Percentiles rank a stretch among this genome's conserved stretches.
phyloP scores from a whole-genome alignment of 2,113 vertebrate genomes.

The Circaetus gallicus region DNA sequence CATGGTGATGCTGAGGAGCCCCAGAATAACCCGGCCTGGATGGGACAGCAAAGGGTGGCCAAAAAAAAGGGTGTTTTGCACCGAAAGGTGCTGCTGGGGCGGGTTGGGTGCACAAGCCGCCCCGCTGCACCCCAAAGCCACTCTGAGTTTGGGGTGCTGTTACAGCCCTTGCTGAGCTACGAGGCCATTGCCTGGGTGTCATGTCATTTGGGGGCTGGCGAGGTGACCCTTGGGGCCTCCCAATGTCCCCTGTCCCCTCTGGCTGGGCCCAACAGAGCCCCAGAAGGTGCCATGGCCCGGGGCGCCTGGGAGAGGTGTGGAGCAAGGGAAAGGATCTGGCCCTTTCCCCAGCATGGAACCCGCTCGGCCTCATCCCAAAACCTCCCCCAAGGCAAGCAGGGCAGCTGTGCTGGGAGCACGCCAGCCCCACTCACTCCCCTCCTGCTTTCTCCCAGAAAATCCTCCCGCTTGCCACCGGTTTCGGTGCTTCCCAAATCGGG shows the following conservation, averaged over 20 bases:
- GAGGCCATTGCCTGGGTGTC: too few relatives aligned
- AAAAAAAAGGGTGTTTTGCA: not conserved
- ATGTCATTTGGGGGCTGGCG: not conserved
- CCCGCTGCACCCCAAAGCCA: not conserved
- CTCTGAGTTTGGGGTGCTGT: not conserved
- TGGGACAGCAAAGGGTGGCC: not conserved
- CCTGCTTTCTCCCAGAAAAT: not conserved
- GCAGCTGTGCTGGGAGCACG: not conserved
- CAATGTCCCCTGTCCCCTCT: not conserved
- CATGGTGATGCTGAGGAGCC: not conserved
- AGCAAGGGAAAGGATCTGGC: not conserved
- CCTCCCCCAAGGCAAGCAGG: not conserved
- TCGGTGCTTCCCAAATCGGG: not conserved
- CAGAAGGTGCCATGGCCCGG: not conserved
- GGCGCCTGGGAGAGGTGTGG: not conserved
- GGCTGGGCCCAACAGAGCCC: not conserved
- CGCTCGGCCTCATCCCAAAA: not conserved
- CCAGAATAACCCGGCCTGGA: not conserved
- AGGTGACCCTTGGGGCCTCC: not conserved
- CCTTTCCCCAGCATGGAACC: not conserved
- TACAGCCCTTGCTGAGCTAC: not conserved
- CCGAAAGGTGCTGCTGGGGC: not conserved
- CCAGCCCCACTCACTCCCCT: not conserved
- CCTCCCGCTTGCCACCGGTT: rapidly evolving
- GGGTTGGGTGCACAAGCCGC: not conserved